A percentile compares a stretch with the other conserved stretches of the same genome.
These are phyloP conservation scores for Scotopteryx bipunctaria DNA, from an alignment of 2,888 invertebrate species.

Conservation along the genomic window DNA sequence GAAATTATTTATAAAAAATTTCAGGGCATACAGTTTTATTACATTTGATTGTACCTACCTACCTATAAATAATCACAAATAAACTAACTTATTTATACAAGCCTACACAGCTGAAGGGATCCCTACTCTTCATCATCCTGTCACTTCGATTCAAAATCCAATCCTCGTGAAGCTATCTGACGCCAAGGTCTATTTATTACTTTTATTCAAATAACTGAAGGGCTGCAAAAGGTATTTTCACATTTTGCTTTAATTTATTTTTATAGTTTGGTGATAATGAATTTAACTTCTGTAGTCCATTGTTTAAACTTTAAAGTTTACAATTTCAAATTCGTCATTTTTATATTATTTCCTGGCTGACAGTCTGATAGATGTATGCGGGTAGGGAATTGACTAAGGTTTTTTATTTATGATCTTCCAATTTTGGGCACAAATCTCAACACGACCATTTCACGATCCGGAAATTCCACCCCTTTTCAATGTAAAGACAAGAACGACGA, in stretches of 20 bases:
- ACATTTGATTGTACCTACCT: slow-evolving; percentile 1
- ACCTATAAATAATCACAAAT: slow-evolving; percentile 6
- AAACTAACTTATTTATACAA: slow-evolving; percentile 6
- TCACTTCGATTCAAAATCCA: slow-evolving; percentile 56
- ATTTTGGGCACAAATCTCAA: neutral
- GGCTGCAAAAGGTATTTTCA: neutral
- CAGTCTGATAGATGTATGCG: no score
- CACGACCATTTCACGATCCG: neutral
- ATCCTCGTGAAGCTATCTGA: slow-evolving; percentile 45
- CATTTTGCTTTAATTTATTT: slow-evolving; percentile 1
- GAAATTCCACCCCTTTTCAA: neutral
- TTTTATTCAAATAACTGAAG: slow-evolving; percentile 27
- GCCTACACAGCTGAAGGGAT: slow-evolving; percentile 23
- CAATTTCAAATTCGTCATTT: no score
- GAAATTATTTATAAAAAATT: no score
- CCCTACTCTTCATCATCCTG: slow-evolving; percentile 56
- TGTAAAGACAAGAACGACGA: neutral
- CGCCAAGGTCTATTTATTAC: slow-evolving; percentile 48
- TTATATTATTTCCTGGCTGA: no score
- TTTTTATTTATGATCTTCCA: no score
- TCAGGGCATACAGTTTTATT: slow-evolving; percentile 5
- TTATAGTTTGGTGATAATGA: no score
- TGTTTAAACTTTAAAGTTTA: no score
- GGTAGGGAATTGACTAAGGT: no score
- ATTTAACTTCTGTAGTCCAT: no score